Percentiles rank a stretch among this genome's conserved stretches.
Evolutionary conservation across 1,140 invertebrate species (phyloP).

Genomic region (Atopsyche davidsoni): DNA sequence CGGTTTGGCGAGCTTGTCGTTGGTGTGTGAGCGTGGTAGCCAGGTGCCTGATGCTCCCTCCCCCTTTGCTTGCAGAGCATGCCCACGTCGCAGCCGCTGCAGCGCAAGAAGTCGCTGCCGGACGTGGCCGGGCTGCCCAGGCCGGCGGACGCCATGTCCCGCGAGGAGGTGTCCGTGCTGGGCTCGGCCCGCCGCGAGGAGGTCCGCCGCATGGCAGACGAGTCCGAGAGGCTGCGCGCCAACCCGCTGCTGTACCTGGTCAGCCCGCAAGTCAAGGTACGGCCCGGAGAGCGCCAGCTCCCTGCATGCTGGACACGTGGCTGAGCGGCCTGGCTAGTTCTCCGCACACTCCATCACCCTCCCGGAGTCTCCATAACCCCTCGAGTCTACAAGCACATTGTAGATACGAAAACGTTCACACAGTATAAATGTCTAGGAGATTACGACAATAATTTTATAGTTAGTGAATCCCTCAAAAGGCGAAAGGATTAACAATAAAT

Average conservation of each 20-base stretch:
- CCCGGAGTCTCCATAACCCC: too few relatives aligned
- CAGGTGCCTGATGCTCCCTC: not conserved
- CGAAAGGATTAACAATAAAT: too few relatives aligned
- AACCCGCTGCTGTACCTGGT: conserved; percentile 92
- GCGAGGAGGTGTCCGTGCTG: conserved; percentile 91
- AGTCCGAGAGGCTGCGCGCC: conserved; percentile 83
- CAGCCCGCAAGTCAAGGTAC: conserved; percentile 95
- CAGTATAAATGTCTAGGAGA: too few relatives aligned
- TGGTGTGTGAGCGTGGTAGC: too few relatives aligned
- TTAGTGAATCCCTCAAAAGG: too few relatives aligned
- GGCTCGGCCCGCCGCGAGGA: conserved; percentile 91
- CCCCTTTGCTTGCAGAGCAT: conserved; percentile 53
- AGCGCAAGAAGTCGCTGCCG: conserved; percentile 92
- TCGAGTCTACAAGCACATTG: too few relatives aligned
- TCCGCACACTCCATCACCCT: not conserved
- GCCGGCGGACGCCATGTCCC: conserved; percentile 73
- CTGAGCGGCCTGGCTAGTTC: too few relatives aligned
- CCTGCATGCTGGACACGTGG: too few relatives aligned
- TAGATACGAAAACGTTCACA: too few relatives aligned
- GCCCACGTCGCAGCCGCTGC: conserved; percentile 63
- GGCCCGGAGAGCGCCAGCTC: too few relatives aligned
- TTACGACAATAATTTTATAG: too few relatives aligned
- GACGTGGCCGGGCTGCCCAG: conserved; percentile 79
- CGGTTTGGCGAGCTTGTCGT: too few relatives aligned
- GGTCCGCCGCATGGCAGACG: conserved; percentile 82